These are phyloP conservation scores for Grantiella picta DNA, from an alignment of 2,113 vertebrate species.

Conservation along the genomic window DNA sequence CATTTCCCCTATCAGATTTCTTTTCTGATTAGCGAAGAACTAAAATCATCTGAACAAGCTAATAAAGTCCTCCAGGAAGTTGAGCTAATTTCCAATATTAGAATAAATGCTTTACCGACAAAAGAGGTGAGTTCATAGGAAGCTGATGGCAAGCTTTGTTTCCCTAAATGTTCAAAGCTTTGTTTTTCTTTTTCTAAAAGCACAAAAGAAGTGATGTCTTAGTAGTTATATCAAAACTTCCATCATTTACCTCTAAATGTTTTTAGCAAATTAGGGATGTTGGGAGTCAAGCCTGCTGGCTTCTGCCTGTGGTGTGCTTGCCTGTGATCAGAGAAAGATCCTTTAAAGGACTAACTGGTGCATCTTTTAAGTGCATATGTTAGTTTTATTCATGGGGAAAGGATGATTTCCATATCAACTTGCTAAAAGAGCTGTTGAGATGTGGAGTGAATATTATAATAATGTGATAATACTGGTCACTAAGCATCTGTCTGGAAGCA, in stretches of 20 bases:
- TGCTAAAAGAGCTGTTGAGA: neutral
- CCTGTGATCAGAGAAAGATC: neutral
- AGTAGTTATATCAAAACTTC: neutral
- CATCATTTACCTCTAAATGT: neutral
- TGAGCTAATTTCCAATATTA: constrained; percentile 51
- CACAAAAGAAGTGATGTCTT: neutral
- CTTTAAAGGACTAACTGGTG: neutral
- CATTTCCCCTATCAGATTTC: neutral
- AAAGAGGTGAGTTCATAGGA: constrained; percentile 64
- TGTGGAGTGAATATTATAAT: neutral
- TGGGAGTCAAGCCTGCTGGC: neutral
- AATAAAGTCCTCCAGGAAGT: constrained; percentile 52
- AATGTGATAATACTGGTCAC: neutral
- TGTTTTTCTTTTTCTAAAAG: neutral
- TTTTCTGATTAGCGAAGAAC: neutral
- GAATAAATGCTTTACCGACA: constrained; percentile 27
- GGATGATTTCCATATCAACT: neutral
- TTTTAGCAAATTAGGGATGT: neutral
- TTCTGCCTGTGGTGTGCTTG: neutral
- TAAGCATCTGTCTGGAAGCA: neutral
- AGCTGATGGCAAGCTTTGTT: constrained; percentile 1
- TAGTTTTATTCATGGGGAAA: neutral
- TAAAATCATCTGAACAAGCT: neutral
- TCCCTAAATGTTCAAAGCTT: constrained; percentile 26
- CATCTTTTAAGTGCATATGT: neutral